Evolutionary conservation across 2,888 invertebrate species (phyloP).

Genomic region (Torymus tubicola): DNA sequence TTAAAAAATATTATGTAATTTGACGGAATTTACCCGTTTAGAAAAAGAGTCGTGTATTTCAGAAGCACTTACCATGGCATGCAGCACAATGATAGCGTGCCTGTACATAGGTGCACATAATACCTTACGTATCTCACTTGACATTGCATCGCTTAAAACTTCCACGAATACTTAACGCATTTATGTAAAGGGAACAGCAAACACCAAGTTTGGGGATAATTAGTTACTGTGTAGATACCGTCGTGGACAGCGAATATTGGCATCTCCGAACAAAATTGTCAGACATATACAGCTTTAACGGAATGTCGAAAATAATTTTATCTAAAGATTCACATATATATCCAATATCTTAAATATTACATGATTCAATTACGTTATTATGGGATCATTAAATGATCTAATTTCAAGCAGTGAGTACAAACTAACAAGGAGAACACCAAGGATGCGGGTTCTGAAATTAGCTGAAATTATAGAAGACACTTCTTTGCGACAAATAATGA

Average conservation of each 20-base stretch:
- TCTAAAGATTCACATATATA: too few species aligned
- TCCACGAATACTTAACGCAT: slow-evolving; percentile 39
- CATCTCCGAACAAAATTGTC: too few species aligned
- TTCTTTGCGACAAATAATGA: too few species aligned
- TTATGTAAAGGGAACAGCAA: neutral
- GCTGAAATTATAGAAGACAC: too few species aligned
- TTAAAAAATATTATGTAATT: slow-evolving; percentile 29
- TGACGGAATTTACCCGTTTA: neutral
- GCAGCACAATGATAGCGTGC: neutral
- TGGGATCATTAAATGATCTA: neutral
- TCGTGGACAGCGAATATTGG: too few species aligned
- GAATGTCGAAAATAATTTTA: too few species aligned
- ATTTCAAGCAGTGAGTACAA: neutral
- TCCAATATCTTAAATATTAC: too few species aligned
- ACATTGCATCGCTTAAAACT: slow-evolving; percentile 38
- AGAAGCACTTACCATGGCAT: slow-evolving; percentile 20
- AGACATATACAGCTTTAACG: too few species aligned
- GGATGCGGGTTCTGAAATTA: too few species aligned
- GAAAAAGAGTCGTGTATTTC: slow-evolving; percentile 20
- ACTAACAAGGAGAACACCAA: too few species aligned
- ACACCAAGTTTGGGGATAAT: slow-evolving; percentile 29
- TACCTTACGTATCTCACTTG: neutral
- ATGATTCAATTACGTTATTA: too few species aligned
- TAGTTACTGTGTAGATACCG: neutral
- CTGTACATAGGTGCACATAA: neutral